Evolutionary conservation across 53 echinoderm and acorn worm species (phyloP), one percentile per base, ranked within the genome.

Genomic region (Antedon mediterranea): DNA sequence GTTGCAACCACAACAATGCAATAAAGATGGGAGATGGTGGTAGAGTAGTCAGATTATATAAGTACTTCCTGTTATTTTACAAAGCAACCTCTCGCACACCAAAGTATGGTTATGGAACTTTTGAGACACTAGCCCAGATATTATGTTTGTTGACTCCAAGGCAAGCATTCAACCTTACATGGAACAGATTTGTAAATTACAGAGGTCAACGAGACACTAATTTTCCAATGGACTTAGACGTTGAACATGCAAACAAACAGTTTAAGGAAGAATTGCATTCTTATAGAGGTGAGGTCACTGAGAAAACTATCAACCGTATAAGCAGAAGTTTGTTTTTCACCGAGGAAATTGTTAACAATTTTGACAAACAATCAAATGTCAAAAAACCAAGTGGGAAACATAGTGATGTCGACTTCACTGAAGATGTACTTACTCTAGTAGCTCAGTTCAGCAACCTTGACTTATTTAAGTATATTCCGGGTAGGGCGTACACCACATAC

Each of bases 151-250:
- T 90, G 31, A 79, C 85, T 8, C 82, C 87, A 83, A 71, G 81
- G 32, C 78, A 84, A n/a, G 82, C 87, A 29, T 76, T 85, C 34
- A 34, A 81, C 26, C 83, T 90, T 14, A 80, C 76, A 28, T 87
- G 87, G 85, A 90, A 90, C 43, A 79, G 90, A 44, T 85, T 33
- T 77, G 85, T 87, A 0, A 90, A 90, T 44, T 79, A 77, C 31
- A 28, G 32, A 28, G 81, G 82, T 9, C 43, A 83, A 30, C 73
- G 42, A 29, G 85, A 83, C 37, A 83, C 73, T 0, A 89, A 89
- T 26, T 72, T 84, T 43, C 83, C 86, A 78, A 44, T 84, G 70
- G 90, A 90, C 34, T 33, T 86, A 1, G 78, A 84, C 13, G 84
- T 77, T 34, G 84, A 90, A 32, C 88, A 90, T 72, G 84, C 85